Base-by-base conservation (phyloP, 2,797 vertebrate genomes). In the Hippoglossus hippoglossus region DNA sequence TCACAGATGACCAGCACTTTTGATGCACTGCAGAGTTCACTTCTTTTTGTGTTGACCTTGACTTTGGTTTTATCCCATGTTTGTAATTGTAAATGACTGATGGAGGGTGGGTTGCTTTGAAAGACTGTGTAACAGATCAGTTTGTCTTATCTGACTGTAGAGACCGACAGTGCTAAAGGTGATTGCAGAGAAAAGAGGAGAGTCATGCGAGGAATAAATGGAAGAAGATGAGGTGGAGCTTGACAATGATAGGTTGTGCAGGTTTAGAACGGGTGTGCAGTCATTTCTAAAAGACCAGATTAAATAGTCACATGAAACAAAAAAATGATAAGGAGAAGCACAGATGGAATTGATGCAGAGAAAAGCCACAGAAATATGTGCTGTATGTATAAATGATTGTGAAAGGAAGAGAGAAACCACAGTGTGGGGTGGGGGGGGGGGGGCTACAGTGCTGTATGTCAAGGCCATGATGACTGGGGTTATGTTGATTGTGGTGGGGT, bases 401-500 rank as follows among this genome's bases (percentile, higher is more conserved):
- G 34, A 63, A 52, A 52, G 63, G 16, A 9, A 63, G 72, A 73
- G 57, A 59, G 68, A 13, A 46, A 58, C 59, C 77, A 62, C 68
- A 71, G 28, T 36, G 12, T 36, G 8, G 34, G 34, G 6, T 6
- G 9, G 54, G 21, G 26, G 15, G 24, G 53, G 10, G 34, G 34
- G 34, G 34, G 34, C 9, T 36, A 50, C 60, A 72, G 69, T 67
- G 44, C 67, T 71, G 54, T 64, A 63, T 61, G 72, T 82, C 75
- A 74, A 56, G 55, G 61, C 63, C 56, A 24, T 73, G 71, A 70
- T 82, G 69, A 73, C 56, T 71, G 58, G 77, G 79, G 79, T 79
- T 80, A 51, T 74, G 78, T 82, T 84, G 67, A 83, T 80, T 68
- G 53, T 41, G 67, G 71, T 56, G 54, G 63, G 56, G 76, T 78